phyloP scores from a whole-genome alignment of 2,888 invertebrate species.

The Maniola hyperantus region DNA sequence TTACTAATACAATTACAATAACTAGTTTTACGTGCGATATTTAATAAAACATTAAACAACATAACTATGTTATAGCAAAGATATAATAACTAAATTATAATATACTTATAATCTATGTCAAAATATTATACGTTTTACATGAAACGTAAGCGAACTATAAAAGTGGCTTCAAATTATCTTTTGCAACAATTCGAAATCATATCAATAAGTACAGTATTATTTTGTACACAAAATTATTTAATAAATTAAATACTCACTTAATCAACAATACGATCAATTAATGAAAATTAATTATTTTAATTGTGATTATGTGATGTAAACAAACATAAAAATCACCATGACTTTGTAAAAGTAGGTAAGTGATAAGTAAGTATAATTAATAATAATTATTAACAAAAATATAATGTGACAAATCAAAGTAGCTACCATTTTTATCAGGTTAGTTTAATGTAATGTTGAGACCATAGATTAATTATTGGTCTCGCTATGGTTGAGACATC shows the following conservation, averaged over 20 bases:
- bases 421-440: background rate
- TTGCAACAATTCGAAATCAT: slow-evolving; percentile 9
- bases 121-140: slow-evolving; percentile 21
- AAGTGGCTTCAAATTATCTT: background rate
- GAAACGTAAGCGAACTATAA: slow-evolving; percentile 17
- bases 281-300: slow-evolving; percentile 1
- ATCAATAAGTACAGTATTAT: slow-evolving; percentile 26
- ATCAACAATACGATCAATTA: background rate
- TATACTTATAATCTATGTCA: slow-evolving; percentile 20
- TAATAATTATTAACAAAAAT: no score
- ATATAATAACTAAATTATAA: slow-evolving; percentile 9
- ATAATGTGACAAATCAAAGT: background rate
- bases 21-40: slow-evolving; percentile 5
- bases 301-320: slow-evolving; percentile 15
- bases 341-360: no score
- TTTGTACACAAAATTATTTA: slow-evolving; percentile 21
- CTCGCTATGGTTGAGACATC: no score
- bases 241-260: slow-evolving; percentile 16
- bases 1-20: background rate
- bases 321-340: background rate
- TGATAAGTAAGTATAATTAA: no score
- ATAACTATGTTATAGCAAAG: slow-evolving; percentile 8
- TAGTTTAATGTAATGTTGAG: no score
- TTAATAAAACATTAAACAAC: slow-evolving; percentile 20
- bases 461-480: no score